Conservation (phyloP, 2,113 vertebrate species). For the Pedetes capensis region DNA sequence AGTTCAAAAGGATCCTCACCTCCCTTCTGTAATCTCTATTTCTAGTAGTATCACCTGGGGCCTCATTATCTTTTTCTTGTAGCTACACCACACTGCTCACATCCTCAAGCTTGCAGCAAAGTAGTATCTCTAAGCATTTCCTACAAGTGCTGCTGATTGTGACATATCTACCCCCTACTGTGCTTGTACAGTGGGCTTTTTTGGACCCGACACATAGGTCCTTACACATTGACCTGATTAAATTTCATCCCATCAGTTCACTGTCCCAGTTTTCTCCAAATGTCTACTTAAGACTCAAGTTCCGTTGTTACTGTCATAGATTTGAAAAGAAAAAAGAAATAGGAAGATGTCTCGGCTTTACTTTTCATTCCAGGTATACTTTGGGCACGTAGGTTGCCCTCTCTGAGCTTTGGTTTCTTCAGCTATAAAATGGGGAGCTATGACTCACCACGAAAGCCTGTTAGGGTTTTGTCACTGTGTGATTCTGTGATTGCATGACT, state of each 20-base stretch:
- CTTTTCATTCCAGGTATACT: background rate
- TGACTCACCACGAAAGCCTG: background rate
- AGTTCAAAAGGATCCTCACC: background rate
- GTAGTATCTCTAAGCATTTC: conserved; percentile 33
- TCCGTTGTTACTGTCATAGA: background rate
- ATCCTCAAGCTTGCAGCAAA: background rate
- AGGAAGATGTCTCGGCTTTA: background rate
- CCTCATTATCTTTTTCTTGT: background rate
- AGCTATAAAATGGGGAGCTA: background rate
- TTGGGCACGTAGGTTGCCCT: background rate
- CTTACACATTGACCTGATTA: conserved; percentile 70
- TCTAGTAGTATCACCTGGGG: background rate
- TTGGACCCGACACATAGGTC: background rate
- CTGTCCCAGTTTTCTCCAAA: background rate
- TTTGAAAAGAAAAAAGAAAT: conserved; percentile 5
- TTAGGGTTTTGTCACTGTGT: background rate
- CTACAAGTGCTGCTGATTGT: conserved; percentile 47
- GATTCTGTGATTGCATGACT: background rate
- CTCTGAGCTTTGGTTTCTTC: background rate
- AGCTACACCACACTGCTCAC: background rate
- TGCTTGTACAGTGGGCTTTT: background rate
- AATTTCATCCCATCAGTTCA: conserved; percentile 58
- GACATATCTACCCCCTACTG: conserved; percentile 16
- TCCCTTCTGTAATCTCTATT: background rate
- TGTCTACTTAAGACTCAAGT: conserved; percentile 31